These are phyloP conservation scores for Rhea pennata DNA, from an alignment of 2,113 vertebrate species.

Conservation along the genomic window DNA sequence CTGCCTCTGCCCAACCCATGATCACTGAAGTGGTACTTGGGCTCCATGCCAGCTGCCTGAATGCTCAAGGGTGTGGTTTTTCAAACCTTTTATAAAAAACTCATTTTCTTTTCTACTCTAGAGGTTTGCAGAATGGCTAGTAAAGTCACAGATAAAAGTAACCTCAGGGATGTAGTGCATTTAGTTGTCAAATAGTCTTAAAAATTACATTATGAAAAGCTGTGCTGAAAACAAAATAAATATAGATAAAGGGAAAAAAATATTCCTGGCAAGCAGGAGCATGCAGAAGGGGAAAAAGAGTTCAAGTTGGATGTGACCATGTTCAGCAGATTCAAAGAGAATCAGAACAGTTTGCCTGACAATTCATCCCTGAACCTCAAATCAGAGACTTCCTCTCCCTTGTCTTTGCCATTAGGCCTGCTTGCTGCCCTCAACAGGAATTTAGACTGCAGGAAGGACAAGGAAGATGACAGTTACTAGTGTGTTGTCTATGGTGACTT, in stretches of 20 bases:
- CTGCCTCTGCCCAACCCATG: neutral
- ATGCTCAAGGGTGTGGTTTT: neutral
- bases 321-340: neutral
- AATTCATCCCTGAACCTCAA: neutral
- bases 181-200: neutral
- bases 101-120: neutral
- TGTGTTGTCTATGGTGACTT: neutral
- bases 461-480: neutral
- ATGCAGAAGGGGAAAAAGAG: neutral
- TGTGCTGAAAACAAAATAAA: neutral
- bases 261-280: neutral
- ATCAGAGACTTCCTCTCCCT: neutral
- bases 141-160: neutral
- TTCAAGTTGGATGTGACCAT: neutral
- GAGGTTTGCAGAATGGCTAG: neutral
- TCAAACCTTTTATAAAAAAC: neutral
- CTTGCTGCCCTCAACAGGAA: neutral
- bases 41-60: neutral
- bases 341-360: neutral
- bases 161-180: neutral
- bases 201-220: neutral
- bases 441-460: neutral
- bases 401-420: neutral
- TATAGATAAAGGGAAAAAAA: neutral
- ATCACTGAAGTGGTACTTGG: neutral